Conservation (phyloP, 2,797 vertebrate genomes). For the Erpetoichthys calabaricus region DNA sequence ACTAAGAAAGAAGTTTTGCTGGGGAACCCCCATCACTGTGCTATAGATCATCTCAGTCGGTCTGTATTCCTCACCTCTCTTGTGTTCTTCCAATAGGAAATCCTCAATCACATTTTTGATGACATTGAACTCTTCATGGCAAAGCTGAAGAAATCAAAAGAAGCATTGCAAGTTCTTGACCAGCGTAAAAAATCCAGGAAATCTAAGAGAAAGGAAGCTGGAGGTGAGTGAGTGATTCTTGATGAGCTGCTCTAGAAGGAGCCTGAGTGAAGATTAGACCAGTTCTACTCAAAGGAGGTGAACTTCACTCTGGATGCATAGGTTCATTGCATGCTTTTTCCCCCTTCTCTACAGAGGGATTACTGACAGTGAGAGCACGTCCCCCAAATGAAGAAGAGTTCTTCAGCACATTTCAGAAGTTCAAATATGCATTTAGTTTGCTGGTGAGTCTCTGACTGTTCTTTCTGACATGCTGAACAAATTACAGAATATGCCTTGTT, state of each 20-base stretch:
- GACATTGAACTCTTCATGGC: slow-evolving; percentile 54
- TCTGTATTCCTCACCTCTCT: too few species aligned
- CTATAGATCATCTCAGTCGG: too few species aligned
- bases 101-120: slow-evolving; percentile 44
- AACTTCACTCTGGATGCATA: too few species aligned
- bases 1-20: too few species aligned
- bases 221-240: slow-evolving; percentile 50
- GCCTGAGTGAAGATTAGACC: too few species aligned
- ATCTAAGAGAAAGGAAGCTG: slow-evolving; percentile 45
- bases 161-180: slow-evolving; percentile 57
- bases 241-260: too few species aligned
- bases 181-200: slow-evolving; percentile 67
- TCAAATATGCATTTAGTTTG: slow-evolving; percentile 75
- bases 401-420: slow-evolving; percentile 63
- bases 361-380: slow-evolving; percentile 50
- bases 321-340: too few species aligned
- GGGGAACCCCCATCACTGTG: too few species aligned
- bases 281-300: too few species aligned
- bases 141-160: slow-evolving; percentile 66
- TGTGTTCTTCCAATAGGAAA: too few species aligned
- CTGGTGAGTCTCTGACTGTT: slow-evolving; percentile 61
- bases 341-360: slow-evolving; percentile 38
- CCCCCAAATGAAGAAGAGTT: slow-evolving; percentile 64
- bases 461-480: too few species aligned
- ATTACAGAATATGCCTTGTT: too few species aligned